Base-by-base conservation (phyloP, 2,888 invertebrate species). In the Drosophila histrio region DNA sequence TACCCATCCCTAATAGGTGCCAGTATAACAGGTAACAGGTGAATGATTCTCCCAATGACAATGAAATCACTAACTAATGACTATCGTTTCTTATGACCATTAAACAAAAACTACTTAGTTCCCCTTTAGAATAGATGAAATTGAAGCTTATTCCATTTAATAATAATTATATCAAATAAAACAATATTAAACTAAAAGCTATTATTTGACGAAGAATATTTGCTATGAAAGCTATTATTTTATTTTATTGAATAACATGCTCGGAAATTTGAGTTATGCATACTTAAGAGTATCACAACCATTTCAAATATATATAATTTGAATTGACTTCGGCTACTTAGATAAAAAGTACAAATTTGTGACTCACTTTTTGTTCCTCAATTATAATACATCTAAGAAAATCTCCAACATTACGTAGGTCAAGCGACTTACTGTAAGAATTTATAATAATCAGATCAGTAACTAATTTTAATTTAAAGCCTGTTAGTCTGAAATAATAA, bases 41-140 rank as follows among this genome's bases (percentile, higher is more conserved):
- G 21, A 62, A 11, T 21, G 43, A 49, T 46, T 60, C 28, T 38
- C 9, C 11, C n/a, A 13, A 54, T 36, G 34, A 38, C 41, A 50
- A 8, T 11, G 19, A 17, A 17, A 43, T 49, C 39, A 41, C 38
- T 43, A 56, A 73, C 46, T 77, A 66, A 72, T 73, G 52, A 11
- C 7, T 15, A 38, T 38, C 26, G 22, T 28, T 58, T 38, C 28
- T 21, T 17, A 49, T 24, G 32, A 53, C 36, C 73, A 72, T 72
- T 72, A 64, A 65, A 50, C 41, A 54, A 58, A 58, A 24, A 13
- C 52, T 30, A 13, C 24, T 34, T 36, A 39, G 30, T 43, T 56
- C 13, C 47, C 52, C 43, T 43, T 47, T 39, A 39, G 6, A 6
- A 26, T 44, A 30, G 39, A 24, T 58, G 30, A 49, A 52, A 72